Evolutionary conservation across 2,113 vertebrate species (phyloP), one percentile per base, ranked within the genome.

Genomic region (Scolopax mira): DNA sequence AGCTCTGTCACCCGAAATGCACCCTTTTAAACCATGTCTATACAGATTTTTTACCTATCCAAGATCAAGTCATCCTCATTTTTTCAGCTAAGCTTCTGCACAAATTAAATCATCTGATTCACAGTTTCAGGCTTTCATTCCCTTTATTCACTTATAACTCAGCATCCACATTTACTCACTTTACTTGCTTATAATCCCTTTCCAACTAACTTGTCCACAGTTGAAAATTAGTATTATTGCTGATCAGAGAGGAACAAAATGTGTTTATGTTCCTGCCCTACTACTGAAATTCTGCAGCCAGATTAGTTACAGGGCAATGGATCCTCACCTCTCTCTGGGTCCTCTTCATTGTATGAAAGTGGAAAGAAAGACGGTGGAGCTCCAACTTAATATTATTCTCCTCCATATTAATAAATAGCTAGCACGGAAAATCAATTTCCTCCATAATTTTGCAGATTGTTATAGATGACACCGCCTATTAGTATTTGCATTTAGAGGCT

Each of bases 401-500:
- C 22, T 73, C 48, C 66, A n/a, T 31, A 86, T 54, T 85, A 97
- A 94, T 55, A 94, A 85, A 91, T 65, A 88, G 46, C 37, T 72
- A 58, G 69, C 25, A 80, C 75, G n/a, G 72, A 92, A 96, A 95
- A 92, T 27, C 30, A 85, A 74, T 90, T 96, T 96, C 64, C 65
- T 71, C 88, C 72, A 79, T 61, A 92, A 94, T 92, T 91, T 82
- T 95, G 35, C 44, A 92, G 79, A 81, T 64, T 88, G 27, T 90
- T 83, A 88, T n/a, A 96, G 72, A 94, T 90, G 82, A 79, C 61
- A 61, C 33, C 84, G 82, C 57, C 72, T 94, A 92, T 95, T 92
- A 94, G 28, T 92, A 89, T 81, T 86, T 92, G 85, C 79, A 90
- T 88, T 93, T 90, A 90, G 66, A 57, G 69, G 92, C 77, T 92